Base-by-base conservation (phyloP, 2,888 invertebrate genomes). In the Ornithoptera priamus region DNA sequence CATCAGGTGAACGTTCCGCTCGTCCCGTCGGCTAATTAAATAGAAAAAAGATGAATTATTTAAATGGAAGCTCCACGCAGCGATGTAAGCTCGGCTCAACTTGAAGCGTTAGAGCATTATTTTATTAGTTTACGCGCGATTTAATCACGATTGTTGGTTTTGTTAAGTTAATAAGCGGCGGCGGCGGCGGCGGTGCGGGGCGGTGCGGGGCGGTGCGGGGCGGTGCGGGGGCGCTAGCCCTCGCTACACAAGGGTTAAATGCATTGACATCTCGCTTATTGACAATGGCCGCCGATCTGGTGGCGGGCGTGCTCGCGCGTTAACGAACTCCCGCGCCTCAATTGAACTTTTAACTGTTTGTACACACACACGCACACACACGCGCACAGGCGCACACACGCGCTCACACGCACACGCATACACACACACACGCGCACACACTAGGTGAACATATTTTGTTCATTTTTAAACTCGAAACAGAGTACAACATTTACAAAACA, bases 121-220 rank as follows among this genome's bases (percentile, higher is more conserved):
- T 92, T 90, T 89, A 90, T 92, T 91, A 91, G 91, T 89, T 89
- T 85, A 87, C 89, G 91, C 90, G 87, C 92, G 91, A 92, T 92
- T 92, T 91, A 90, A 92, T 92, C 92, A 89, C 88, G 88, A 91
- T 90, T 92, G 92, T 92, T 92, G 90, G 91, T 90, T 92, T 87
- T 90, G 86, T 85, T 90, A 89, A 92, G 91, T 88, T 88, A 89
- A 92, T 90, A 91, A 88, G 82, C 79, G 84, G 80, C 81, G 22
- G 22, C 22, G 22, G 82, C 86, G 81, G 72, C 75, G 72, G 74
- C 73, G 72, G 72, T 74, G 46, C 53, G 42, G 77, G 75, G 77
- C 22, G 20, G n/a, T 20, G 46, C 62, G 62, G 24, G 24, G 12
- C 7, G 0, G 57, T 7, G 57, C 22, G 81, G 73, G 75, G 72